Evolutionary conservation across 2,113 vertebrate genomes (phyloP), one percentile per base, ranked within the genome.

Genomic region (Abramis brama): DNA sequence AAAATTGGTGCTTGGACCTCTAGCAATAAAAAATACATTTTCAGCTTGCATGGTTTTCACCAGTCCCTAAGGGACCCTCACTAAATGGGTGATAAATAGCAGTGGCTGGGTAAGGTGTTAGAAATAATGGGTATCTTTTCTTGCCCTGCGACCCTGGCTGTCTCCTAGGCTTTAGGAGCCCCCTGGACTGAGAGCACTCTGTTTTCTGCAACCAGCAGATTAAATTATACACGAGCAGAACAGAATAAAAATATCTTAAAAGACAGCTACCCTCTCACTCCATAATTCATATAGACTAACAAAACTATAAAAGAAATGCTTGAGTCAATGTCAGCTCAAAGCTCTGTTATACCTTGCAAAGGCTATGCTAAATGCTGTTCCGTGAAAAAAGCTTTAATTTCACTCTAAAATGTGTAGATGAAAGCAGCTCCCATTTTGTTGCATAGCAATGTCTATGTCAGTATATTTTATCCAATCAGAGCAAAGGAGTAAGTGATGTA

Each of bases 181-280:
- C 85, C 85, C 50, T 43, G n/a, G 70, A 43, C 10, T 45, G 2
- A 27, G 71, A 66, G 73, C 55, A 57, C 50, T 55, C 81, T 76
- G 39, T 85, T 60, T 52, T 45, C 73, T 17, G 55, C 15, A 87
- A 92, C 90, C 85, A 87, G 92, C 84, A 88, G 91, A 94, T 94
- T 94, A 94, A 94, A 95, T 94, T 94, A 94, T 93, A 94, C 91
- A 94, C 86, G 89, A 94, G 91, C 86, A 86, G 23, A 75, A 68
- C 62, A 39, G 85, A 91, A 93, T 94, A 95, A 93, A 94, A 95
- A 94, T 94, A 95, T 93, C 92, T 86, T 82, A 82, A 79, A 9
- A 88, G 86, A 39, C 71, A 73, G 70, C 70, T 73, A n/a, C 70
- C 5, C 21, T 73, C 70, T 74, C 39, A 74, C 39, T 74, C 70